Evolutionary conservation across 2,113 vertebrate species (phyloP).

Genomic region (Jaculus jaculus): DNA sequence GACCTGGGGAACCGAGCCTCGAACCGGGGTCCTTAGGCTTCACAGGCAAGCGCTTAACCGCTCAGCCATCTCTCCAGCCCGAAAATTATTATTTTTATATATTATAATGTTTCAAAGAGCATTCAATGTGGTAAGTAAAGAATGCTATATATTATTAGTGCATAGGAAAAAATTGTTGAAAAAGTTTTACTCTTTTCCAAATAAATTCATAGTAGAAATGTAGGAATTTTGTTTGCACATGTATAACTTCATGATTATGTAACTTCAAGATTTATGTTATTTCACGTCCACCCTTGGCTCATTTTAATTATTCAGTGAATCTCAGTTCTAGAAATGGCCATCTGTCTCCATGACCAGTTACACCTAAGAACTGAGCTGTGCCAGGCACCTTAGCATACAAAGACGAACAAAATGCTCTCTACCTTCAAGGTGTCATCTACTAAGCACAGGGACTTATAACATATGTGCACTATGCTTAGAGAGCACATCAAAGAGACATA

Average conservation of each 20-base stretch:
- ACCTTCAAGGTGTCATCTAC: neutral
- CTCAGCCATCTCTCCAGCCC: too few species aligned
- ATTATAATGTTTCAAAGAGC: neutral
- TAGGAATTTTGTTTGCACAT: neutral
- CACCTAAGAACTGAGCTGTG: neutral
- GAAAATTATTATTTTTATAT: too few species aligned
- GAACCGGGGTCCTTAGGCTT: too few species aligned
- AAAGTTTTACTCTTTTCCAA: slow-evolving; percentile 14
- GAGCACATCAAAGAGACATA: neutral
- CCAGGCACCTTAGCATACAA: neutral
- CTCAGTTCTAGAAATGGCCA: neutral
- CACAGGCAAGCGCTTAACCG: too few species aligned
- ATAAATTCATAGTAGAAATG: neutral
- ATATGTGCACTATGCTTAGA: neutral
- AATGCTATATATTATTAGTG: neutral
- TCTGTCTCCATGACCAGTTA: neutral
- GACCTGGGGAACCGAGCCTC: too few species aligned
- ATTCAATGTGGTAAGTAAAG: neutral
- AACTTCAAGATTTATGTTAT: too few species aligned
- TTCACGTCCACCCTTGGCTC: neutral
- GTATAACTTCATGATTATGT: neutral
- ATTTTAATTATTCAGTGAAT: neutral
- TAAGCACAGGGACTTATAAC: neutral
- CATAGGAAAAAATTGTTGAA: neutral
- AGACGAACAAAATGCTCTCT: neutral